Evolutionary conservation across 2,888 invertebrate species (phyloP), one percentile per base, ranked within the genome.

Genomic region (Pteria penguin): DNA sequence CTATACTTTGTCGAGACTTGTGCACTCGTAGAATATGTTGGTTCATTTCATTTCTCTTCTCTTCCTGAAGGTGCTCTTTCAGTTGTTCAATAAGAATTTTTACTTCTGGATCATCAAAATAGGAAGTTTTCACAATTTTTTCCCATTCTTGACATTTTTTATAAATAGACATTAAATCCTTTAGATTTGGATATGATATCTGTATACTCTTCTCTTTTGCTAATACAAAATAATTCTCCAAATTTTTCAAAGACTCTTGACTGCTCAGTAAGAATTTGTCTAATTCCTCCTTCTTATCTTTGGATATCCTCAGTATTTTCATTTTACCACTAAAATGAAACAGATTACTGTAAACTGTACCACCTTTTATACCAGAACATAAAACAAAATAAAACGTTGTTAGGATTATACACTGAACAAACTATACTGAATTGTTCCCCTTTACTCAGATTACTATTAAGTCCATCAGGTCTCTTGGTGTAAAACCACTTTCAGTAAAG

Each of bases 91-190:
- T 86, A 31, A 88, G 79, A 3, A 78, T 75, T 18, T 77, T 70
- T 11, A 90, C 82, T 63, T 89, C 87, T 1, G 85, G 77, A 67
- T 88, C 89, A 31, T 84, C 82, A 68, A 89, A 89, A 74, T 84
- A 89, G 14, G 84, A 79, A 1, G 88, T 85, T 63, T 87, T 86
- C n/a, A 89, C 73, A 45, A 88, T 84, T 55, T 83, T 85, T 76
- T 91, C 91, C 29, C 90, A 76, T 61, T 89, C 87, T 72, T 84
- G 86, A 69, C 90, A 90, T 58, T 81, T 81, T 31, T 84, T 86
- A 69, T 88, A 87, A n/a, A 89, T 85, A 26, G 82, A 79, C 31
- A 89, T 81, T 24, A 90, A 84, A 60, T 88, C 86, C 33, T 84
- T 80, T 75, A 87, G 86, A 67, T 84, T 83, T 60, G 84, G 26